Conservation (phyloP, 2,113 vertebrate species). For the Paedocypris sp. region DNA sequence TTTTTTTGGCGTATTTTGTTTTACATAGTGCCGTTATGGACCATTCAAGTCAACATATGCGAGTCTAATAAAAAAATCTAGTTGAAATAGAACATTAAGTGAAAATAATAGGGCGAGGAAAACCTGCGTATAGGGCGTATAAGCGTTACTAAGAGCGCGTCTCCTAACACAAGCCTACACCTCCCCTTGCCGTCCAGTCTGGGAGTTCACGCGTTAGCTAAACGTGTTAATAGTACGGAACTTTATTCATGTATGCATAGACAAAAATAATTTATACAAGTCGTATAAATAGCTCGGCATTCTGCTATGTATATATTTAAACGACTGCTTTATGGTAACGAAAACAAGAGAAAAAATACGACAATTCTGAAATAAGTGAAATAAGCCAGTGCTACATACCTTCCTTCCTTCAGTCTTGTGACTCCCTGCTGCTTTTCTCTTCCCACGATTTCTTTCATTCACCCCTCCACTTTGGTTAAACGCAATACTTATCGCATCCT, state of each 20-base stretch:
- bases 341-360: no score
- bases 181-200: conserved; percentile 21
- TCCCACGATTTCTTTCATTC: conserved; percentile 34
- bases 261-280: no score
- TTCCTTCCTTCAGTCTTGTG: neutral
- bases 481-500: conserved; percentile 40
- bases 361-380: no score
- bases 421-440: conserved; percentile 18
- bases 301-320: neutral
- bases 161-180: conserved; percentile 19
- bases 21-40: neutral
- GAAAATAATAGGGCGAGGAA: no score
- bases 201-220: conserved; percentile 10
- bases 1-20: neutral
- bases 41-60: no score
- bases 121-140: no score
- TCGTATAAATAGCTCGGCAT: no score
- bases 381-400: conserved; percentile 34
- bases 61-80: no score
- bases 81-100: no score
- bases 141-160: neutral
- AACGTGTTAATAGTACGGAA: no score
- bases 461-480: conserved; percentile 44
- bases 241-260: no score
- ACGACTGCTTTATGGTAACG: neutral